Evolutionary conservation across 2,797 vertebrate genomes (phyloP).

Genomic region (Tokudaia muenninki): DNA sequence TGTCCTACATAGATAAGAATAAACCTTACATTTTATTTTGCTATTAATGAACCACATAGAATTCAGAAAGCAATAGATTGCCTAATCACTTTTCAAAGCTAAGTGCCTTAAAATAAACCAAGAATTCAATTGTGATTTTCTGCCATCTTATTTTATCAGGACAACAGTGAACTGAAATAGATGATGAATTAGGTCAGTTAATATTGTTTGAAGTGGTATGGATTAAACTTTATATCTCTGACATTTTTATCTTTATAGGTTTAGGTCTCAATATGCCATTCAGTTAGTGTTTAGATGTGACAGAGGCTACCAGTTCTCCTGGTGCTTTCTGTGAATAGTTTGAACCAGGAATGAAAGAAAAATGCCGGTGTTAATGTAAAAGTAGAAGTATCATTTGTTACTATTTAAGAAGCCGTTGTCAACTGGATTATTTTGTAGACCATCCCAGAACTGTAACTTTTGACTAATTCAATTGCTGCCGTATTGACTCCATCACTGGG

Average conservation of each 20-base stretch:
- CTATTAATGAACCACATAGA: not conserved
- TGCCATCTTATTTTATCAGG: not conserved
- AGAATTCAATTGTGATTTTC: not conserved
- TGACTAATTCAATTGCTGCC: not conserved
- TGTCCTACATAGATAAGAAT: constrained; percentile 20
- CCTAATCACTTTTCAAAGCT: not conserved
- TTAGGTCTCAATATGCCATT: not conserved
- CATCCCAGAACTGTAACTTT: not conserved
- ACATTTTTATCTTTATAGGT: not conserved
- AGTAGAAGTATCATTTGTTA: not conserved
- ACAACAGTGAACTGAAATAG: not conserved
- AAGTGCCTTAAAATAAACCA: not conserved
- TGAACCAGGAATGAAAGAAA: not conserved
- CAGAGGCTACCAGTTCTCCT: not conserved
- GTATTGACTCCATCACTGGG: not conserved
- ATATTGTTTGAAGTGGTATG: not conserved
- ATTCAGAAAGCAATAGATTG: not conserved
- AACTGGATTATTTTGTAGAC: not conserved
- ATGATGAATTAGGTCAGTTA: not conserved
- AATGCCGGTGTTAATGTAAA: not conserved
- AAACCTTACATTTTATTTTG: constrained; percentile 15
- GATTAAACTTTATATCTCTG: not conserved
- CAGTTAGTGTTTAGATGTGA: not conserved
- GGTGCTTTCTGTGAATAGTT: not conserved
- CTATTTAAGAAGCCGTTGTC: not conserved